A percentile compares a stretch with the other conserved stretches of the same genome.
phyloP scores from a whole-genome alignment of 2,888 invertebrate genomes.

The Unio pictorum region DNA sequence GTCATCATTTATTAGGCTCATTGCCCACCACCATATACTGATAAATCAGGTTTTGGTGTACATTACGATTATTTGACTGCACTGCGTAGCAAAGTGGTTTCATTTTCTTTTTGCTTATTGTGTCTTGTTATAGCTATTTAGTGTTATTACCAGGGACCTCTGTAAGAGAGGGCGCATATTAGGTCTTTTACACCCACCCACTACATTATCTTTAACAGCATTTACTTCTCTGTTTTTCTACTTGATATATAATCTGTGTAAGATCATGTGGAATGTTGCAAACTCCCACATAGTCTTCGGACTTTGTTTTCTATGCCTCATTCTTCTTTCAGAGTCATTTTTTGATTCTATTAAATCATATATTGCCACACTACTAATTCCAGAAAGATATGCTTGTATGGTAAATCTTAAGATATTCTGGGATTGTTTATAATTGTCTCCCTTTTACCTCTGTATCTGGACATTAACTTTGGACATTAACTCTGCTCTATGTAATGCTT shows the following conservation, averaged over 20 bases:
- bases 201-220: too few species aligned
- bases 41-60: too few species aligned
- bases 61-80: too few species aligned
- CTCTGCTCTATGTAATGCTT: conserved; percentile 20
- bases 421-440: conserved; percentile 29
- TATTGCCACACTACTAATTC: too few species aligned
- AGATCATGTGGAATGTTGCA: conserved; percentile 14
- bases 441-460: conserved; percentile 7
- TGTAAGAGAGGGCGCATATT: too few species aligned
- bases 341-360: conserved; percentile 12
- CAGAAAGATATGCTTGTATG: conserved; percentile 20
- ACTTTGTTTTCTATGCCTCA: conserved; percentile 18
- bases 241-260: conserved; percentile 4
- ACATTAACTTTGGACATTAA: conserved; percentile 17
- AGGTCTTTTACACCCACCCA: too few species aligned
- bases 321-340: conserved; percentile 21
- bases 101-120: too few species aligned
- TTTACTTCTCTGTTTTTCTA: neutral
- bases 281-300: conserved; percentile 21
- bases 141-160: too few species aligned
- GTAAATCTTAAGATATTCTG: conserved; percentile 27
- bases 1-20: too few species aligned
- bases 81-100: too few species aligned
- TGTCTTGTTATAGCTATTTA: too few species aligned
- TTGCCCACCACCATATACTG: too few species aligned